These are phyloP conservation scores for Lysiphlebus fabarum DNA, from an alignment of 1,140 invertebrate species.

Conservation along the genomic window DNA sequence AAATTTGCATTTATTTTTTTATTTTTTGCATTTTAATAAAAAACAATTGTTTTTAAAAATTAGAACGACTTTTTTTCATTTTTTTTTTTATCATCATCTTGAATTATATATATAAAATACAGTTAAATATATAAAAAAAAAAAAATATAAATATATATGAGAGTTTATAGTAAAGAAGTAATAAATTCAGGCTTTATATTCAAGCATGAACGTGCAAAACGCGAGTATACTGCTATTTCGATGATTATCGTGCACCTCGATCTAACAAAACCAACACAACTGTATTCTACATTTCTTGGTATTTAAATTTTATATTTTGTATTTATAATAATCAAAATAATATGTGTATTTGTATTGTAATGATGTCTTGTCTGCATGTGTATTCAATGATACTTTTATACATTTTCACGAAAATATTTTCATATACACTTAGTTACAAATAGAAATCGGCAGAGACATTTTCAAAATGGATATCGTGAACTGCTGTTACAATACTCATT, in stretches of 20 bases:
- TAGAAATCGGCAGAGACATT: constrained; percentile 10
- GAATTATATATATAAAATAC: background rate
- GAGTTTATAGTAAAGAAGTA: background rate
- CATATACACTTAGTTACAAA: background rate
- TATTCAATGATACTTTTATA: no score
- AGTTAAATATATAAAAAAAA: constrained; percentile 2
- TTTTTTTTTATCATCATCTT: constrained; percentile 1
- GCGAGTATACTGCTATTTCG: background rate
- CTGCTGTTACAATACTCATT: background rate
- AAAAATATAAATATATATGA: no score
- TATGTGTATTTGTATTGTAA: no score
- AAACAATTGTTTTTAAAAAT: background rate
- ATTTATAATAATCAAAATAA: no score
- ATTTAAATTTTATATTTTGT: no score
- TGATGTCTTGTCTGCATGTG: no score
- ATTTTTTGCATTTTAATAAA: no score
- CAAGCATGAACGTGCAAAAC: background rate
- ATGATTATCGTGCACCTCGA: constrained; percentile 3
- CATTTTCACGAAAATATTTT: no score
- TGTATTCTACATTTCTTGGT: background rate
- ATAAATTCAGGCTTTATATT: constrained; percentile 1
- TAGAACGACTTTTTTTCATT: constrained; percentile 12
- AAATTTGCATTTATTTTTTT: background rate
- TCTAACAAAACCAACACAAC: constrained; percentile 1
- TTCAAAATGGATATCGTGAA: background rate